Evolutionary conservation across 2,797 vertebrate species (phyloP).

Genomic region (Australoheros facetus): DNA sequence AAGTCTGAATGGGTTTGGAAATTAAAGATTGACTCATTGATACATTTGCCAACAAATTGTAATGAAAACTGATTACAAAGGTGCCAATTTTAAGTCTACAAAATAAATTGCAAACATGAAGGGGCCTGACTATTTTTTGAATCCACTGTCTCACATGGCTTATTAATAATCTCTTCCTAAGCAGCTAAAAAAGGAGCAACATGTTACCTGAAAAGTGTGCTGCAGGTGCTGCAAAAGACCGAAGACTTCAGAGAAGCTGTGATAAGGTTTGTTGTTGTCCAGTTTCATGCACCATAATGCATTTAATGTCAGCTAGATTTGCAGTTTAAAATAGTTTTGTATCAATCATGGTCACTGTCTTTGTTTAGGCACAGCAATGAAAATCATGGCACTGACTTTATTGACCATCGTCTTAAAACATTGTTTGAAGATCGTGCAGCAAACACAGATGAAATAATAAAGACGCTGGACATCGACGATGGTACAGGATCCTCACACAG

Average conservation of each 20-base stretch:
- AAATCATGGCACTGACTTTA: neutral
- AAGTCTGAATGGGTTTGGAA: no score
- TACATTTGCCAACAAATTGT: no score
- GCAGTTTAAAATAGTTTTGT: neutral
- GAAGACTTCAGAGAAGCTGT: neutral
- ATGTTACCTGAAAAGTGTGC: neutral
- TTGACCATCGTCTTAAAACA: constrained; percentile 11
- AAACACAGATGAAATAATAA: neutral
- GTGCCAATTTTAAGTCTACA: no score
- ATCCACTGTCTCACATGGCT: no score
- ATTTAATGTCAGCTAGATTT: neutral
- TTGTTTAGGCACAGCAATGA: neutral
- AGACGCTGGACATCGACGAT: neutral
- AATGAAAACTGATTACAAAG: no score
- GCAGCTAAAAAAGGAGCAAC: neutral
- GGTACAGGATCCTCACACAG: neutral
- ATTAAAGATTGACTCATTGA: no score
- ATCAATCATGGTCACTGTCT: neutral
- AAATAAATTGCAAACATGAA: no score
- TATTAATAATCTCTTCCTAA: no score
- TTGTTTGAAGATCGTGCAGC: neutral
- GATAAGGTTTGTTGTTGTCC: rapidly evolving
- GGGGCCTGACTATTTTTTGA: no score
- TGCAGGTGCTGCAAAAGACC: neutral
- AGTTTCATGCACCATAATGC: rapidly evolving